Base-by-base conservation (phyloP, 2,113 vertebrate species). In the Nycticorax nycticorax region DNA sequence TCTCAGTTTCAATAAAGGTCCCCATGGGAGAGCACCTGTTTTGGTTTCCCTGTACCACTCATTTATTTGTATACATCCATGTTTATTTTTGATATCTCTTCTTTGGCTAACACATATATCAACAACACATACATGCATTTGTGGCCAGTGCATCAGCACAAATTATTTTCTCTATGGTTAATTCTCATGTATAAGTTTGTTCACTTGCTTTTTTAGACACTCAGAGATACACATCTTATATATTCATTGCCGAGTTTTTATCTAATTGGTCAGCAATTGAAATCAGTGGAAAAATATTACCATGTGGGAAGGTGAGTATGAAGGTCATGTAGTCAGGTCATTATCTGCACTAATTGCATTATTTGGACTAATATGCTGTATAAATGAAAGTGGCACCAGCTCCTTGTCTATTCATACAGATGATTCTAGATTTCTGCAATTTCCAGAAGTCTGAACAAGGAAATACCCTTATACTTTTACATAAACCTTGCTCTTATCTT, bases 51-150 rank as follows among this genome's bases (percentile, higher is more conserved):
- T 43, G 5, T 37, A 53, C 1, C 13, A 26, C 3, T 84, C 2
- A 39, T 47, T 57, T 76, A 24, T 50, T 86, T 72, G 1, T 48
- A 43, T 41, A 39, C 10, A 62, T 45, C 6, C 9, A 4, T 33
- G 3, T 39, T 59, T 56, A 16, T 15, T 78, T 89, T 60, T 77
- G 1, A 16, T 52, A 41, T 18, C 32, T 88, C 9, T 47, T 68
- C 6, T 12, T 78, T 67, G 30, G 6, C 9, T 71, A 77, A 48
- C 30, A 53, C 10, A 11, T 23, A 0, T 47, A 77, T 39, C 28
- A 73, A 52, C 9, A 64, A 9, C 5, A 35, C 0, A 0, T 10
- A 8, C 10, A 11, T 18, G 5, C 1, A 12, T 53, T 72, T 32
- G 21, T 56, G 33, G 26, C 4, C 50, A n/a, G 33, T 57, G 47